Evolutionary conservation across 2,113 vertebrate species (phyloP).

Genomic region (Myotis lucifugus): DNA sequence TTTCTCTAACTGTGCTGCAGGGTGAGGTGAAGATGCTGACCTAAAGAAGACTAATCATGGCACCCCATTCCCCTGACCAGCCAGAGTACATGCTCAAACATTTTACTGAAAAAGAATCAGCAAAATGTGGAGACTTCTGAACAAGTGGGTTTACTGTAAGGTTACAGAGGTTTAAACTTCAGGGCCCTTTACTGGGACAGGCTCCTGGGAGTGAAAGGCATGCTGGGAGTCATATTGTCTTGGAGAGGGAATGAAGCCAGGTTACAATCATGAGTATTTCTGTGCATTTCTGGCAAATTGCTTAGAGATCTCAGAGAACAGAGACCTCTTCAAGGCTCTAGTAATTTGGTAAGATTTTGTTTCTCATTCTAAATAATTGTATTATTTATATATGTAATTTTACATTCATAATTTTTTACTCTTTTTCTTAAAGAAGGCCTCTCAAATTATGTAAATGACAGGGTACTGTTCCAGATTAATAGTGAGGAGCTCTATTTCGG

Average conservation of each 20-base stretch:
- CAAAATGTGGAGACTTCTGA: background rate
- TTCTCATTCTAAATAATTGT: background rate
- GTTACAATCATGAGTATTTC: background rate
- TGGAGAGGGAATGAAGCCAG: background rate
- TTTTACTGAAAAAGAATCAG: background rate
- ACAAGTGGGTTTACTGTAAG: background rate
- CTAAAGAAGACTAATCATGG: background rate
- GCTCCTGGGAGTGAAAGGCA: background rate
- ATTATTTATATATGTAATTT: background rate
- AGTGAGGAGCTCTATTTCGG: no score
- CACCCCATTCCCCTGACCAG: background rate
- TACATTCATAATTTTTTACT: background rate
- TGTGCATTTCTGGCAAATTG: background rate
- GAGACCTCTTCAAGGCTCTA: background rate
- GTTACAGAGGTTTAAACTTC: background rate
- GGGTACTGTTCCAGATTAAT: background rate
- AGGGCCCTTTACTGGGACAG: background rate
- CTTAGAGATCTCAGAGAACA: background rate
- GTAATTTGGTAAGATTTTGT: background rate
- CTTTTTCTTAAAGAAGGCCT: background rate
- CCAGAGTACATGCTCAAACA: background rate
- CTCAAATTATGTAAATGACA: background rate
- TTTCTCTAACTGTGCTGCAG: background rate
- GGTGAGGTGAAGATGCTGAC: background rate
- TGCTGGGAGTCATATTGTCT: background rate